Percentiles rank a stretch among this genome's conserved stretches.
Conservation (phyloP, 2,113 vertebrate species). For the Hippocampus abdominalis region DNA sequence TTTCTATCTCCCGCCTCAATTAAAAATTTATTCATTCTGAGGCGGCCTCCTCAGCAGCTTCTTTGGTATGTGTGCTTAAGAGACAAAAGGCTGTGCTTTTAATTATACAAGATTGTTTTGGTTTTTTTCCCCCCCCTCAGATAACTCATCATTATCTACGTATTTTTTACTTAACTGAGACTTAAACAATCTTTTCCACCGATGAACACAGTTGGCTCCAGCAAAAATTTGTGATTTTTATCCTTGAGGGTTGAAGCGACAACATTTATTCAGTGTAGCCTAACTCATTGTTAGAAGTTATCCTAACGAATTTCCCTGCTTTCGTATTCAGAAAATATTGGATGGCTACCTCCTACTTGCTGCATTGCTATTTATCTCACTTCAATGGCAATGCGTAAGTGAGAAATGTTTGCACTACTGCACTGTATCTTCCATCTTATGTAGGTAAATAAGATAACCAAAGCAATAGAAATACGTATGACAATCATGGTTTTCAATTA, state of each 20-base stretch:
- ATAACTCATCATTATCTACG: conserved; percentile 48
- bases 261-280: conserved; percentile 28
- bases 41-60: conserved; percentile 68
- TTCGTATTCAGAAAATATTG: too few relatives aligned
- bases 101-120: conserved; percentile 62
- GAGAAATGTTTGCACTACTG: too few relatives aligned
- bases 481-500: too few relatives aligned
- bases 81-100: conserved; percentile 75
- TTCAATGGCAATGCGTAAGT: too few relatives aligned
- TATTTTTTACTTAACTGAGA: conserved; percentile 12
- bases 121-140: conserved; percentile 58
- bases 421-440: too few relatives aligned
- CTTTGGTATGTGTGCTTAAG: conserved; percentile 68
- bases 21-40: conserved; percentile 79
- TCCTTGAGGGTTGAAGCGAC: conserved; percentile 50
- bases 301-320: too few relatives aligned
- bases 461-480: too few relatives aligned
- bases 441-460: too few relatives aligned
- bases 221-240: conserved; percentile 28
- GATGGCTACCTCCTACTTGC: too few relatives aligned
- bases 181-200: conserved; percentile 62
- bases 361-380: too few relatives aligned
- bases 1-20: conserved; percentile 77
- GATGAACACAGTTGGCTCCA: conserved; percentile 56
- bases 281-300: not conserved